These are phyloP conservation scores for Lasius fuliginosus DNA, from an alignment of 2,888 invertebrate genomes.

Conservation along the genomic window DNA sequence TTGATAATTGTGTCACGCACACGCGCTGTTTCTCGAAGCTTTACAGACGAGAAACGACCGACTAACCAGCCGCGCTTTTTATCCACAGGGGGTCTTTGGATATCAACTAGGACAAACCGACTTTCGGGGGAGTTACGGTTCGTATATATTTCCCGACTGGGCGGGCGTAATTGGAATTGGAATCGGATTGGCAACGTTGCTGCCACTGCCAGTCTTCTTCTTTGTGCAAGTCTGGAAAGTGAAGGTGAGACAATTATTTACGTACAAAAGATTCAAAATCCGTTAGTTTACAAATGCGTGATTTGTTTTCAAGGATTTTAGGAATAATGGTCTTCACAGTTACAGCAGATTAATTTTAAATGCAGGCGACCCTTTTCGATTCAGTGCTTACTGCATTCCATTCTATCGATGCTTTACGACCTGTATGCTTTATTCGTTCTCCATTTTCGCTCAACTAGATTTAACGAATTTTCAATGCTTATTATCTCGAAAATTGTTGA, in stretches of 20 bases:
- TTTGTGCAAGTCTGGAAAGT: slow-evolving; percentile 86
- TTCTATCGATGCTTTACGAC: not conserved
- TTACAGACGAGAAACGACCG: not conserved
- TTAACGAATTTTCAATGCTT: not conserved
- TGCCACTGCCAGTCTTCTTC: slow-evolving; percentile 90
- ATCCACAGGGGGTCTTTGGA: slow-evolving; percentile 89
- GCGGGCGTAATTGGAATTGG: slow-evolving; percentile 91
- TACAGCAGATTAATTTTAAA: not conserved
- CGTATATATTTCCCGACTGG: slow-evolving; percentile 90
- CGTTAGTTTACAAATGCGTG: not conserved
- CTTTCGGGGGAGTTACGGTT: slow-evolving; percentile 89
- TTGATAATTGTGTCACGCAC: slow-evolving; percentile 54
- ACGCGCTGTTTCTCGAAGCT: slow-evolving; percentile 16
- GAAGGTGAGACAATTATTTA: slow-evolving; percentile 83
- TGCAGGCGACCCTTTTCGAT: not conserved
- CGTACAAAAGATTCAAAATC: not conserved
- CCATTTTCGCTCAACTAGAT: not conserved
- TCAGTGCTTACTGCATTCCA: not conserved
- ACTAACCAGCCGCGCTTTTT: slow-evolving; percentile 46
- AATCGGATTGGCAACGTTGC: slow-evolving; percentile 90
- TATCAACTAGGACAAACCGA: slow-evolving; percentile 91
- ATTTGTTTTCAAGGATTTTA: not conserved
- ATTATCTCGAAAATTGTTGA: not conserved
- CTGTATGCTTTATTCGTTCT: not conserved
- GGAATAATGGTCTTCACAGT: not conserved